Evolutionary conservation across 2,888 invertebrate genomes (phyloP), one percentile per base, ranked within the genome.

Genomic region (Zonitis immaculata): DNA sequence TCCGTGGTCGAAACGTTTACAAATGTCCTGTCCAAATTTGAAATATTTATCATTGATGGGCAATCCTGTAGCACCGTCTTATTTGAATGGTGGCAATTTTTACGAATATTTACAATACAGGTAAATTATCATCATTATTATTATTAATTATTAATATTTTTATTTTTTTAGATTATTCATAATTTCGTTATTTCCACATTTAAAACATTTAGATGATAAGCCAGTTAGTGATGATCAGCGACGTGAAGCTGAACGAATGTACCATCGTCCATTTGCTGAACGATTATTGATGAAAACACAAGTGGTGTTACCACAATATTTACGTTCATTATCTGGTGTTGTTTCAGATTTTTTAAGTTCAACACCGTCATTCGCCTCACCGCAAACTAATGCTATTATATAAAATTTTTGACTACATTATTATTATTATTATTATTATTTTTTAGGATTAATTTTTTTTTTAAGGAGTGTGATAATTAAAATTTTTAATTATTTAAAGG

Each of bases 31-130:
- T 61, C 89, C 92, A 0, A 84, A 85, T 64, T 75, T 94, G 22
- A 82, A 82, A 65, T 86, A 87, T 70, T 75, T 94, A 0, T 89
- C 90, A 12, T 78, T 91, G 52, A 90, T 94, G 91, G 91, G 91
- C 16, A 94, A 94, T 74, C 83, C 85, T 0, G 90, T 89, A 0
- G 87, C 88, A 0, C 90, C 89, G 0, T 88, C 87, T 60, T 86
- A 85, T 66, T 80, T 88, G 51, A 88, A 86, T 61, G 86, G 87
- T n/a, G 87, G 87, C 35, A 84, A 84, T 12, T 86, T 85, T 65
- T 85, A 86, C 62, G 88, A 89, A 68, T 87, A 88, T 67, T 73
- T 86, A 11, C 87, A 88, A 64, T 89, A 89, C 73, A 85, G 89
- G 89, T 88, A n/a, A n/a, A n/a, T 72, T 68, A 22, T 32, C 4